phyloP scores from a whole-genome alignment of 2,888 invertebrate genomes.

The Parasteatoda lunata region DNA sequence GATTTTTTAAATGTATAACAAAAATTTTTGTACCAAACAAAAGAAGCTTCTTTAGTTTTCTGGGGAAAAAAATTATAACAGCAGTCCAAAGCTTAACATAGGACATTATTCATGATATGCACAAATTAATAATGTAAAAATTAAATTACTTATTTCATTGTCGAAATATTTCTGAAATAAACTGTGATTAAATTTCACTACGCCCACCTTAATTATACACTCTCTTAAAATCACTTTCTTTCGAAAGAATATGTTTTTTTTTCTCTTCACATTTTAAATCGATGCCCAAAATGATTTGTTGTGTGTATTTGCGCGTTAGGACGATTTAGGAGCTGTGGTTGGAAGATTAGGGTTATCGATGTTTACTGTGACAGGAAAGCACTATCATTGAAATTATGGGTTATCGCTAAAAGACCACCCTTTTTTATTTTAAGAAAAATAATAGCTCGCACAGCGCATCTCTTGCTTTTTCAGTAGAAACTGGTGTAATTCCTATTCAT shows the following conservation, averaged over 20 bases:
- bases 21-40: not conserved
- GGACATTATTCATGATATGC: no score
- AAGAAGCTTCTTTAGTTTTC: not conserved
- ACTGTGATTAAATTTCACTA: no score
- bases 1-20: no score
- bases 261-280: not conserved
- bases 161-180: no score
- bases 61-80: not conserved
- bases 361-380: constrained; percentile 22
- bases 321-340: constrained; percentile 21
- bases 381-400: constrained; percentile 34
- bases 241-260: no score
- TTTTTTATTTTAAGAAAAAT: constrained; percentile 25
- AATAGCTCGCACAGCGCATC: not conserved
- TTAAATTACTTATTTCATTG: no score
- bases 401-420: constrained; percentile 10
- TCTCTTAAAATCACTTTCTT: no score
- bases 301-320: not conserved
- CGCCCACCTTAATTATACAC: no score
- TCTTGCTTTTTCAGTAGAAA: not conserved
- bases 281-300: constrained; percentile 14
- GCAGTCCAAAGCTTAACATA: not conserved
- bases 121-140: no score
- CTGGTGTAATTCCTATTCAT: constrained; percentile 4
- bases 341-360: constrained; percentile 31